Conservation (phyloP, 2,797 vertebrate species). For the Ctenosaura bakeri region DNA sequence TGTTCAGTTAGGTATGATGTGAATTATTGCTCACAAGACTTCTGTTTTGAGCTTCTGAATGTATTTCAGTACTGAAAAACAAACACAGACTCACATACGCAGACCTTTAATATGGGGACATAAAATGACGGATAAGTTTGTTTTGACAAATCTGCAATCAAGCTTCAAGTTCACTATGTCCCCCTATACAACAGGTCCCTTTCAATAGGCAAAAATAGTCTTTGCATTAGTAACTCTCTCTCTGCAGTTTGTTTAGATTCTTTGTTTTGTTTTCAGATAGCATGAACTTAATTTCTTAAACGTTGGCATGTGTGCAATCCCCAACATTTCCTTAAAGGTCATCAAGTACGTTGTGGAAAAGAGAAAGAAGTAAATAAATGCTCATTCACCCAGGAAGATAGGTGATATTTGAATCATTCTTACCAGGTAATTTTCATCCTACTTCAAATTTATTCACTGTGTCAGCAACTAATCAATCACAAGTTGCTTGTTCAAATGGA, state of each 20-base stretch:
- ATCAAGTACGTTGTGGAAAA: conserved; percentile 61
- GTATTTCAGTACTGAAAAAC: conserved; percentile 46
- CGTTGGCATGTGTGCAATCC: conserved; percentile 64
- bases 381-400: conserved; percentile 71
- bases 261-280: conserved; percentile 55
- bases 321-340: conserved; percentile 71
- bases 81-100: background rate
- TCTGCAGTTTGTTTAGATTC: conserved; percentile 14
- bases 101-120: conserved; percentile 31
- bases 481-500: conserved; percentile 47
- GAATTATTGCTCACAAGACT: conserved; percentile 50
- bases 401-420: conserved; percentile 74
- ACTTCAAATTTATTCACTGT: conserved; percentile 75
- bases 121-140: conserved; percentile 33
- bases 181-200: conserved; percentile 35
- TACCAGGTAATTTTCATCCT: conserved; percentile 74
- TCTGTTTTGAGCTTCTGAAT: conserved; percentile 50
- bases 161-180: conserved; percentile 17
- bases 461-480: conserved; percentile 71
- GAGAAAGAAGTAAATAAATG: conserved; percentile 68
- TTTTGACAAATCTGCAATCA: conserved; percentile 34
- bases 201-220: background rate
- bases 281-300: conserved; percentile 69
- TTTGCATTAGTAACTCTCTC: conserved; percentile 14
- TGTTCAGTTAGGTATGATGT: conserved; percentile 49